Evolutionary conservation across 2,113 vertebrate genomes (phyloP).

Genomic region (Cervus canadensis): DNA sequence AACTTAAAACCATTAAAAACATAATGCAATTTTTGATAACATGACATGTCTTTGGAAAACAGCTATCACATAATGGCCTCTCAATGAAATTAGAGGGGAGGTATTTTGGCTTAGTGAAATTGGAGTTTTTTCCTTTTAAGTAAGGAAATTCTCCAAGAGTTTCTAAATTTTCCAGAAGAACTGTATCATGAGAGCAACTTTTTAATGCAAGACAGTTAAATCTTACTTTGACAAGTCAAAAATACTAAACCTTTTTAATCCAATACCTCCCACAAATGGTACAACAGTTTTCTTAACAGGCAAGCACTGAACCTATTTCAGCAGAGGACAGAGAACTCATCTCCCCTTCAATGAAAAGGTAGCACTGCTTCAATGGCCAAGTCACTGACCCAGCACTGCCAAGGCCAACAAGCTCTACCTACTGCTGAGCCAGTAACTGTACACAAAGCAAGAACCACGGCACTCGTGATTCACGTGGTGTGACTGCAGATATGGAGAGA

Average conservation of each 20-base stretch:
- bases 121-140: neutral
- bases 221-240: neutral
- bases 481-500: neutral
- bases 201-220: constrained; percentile 1
- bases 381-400: neutral
- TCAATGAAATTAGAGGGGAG: neutral
- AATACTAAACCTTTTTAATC: constrained; percentile 3
- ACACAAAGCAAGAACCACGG: constrained; percentile 52
- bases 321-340: neutral
- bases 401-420: neutral
- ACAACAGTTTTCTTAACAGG: neutral
- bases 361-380: constrained; percentile 29
- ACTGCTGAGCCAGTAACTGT: constrained; percentile 14
- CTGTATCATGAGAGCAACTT: neutral
- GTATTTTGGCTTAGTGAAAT: neutral
- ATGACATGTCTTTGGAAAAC: neutral
- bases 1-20: constrained; percentile 28
- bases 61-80: neutral
- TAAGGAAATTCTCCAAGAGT: neutral
- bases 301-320: neutral
- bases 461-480: constrained; percentile 27
- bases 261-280: neutral
- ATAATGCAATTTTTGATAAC: neutral
- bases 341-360: constrained; percentile 49
- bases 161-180: constrained; percentile 16